Percentiles rank a stretch among this genome's conserved stretches.
Conservation (phyloP, 2,888 invertebrate genomes). For the Drosophila anomalata region DNA sequence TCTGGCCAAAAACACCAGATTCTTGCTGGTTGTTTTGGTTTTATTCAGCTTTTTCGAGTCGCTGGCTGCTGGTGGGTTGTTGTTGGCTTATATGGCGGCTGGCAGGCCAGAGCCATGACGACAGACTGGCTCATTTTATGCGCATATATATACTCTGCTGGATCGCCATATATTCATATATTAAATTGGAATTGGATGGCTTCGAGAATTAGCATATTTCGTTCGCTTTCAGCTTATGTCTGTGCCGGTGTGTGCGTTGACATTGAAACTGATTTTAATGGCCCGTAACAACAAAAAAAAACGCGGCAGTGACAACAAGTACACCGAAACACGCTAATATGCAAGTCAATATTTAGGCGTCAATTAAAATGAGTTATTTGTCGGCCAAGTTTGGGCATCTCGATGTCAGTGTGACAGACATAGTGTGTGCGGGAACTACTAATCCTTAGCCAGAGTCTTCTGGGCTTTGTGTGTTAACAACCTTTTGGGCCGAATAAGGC, state of each 20-base stretch:
- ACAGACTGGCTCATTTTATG: constrained; percentile 45
- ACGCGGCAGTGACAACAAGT: constrained; percentile 37
- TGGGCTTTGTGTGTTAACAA: constrained; percentile 46
- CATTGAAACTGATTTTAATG: constrained; percentile 77
- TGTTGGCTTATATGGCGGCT: constrained; percentile 45
- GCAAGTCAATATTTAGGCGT: constrained; percentile 48
- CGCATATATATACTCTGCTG: constrained; percentile 19
- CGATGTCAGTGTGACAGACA: constrained; percentile 19
- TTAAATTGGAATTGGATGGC: constrained; percentile 27
- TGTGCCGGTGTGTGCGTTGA: constrained; percentile 53
- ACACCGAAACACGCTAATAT: constrained; percentile 39
- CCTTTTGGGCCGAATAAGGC: constrained; percentile 55
- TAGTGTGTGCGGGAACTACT: constrained; percentile 17
- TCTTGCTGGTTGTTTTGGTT: constrained; percentile 19
- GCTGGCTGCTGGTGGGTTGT: constrained; percentile 27
- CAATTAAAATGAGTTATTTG: constrained; percentile 45
- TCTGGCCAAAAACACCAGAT: constrained; percentile 48
- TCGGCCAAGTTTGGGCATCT: constrained; percentile 33
- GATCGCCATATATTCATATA: constrained; percentile 44
- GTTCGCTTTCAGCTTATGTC: constrained; percentile 43
- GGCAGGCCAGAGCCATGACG: constrained; percentile 60
- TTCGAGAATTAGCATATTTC: constrained; percentile 71
- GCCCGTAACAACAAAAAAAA: constrained; percentile 55
- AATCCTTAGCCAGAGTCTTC: constrained; percentile 12
- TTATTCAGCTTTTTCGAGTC: constrained; percentile 10